Evolutionary conservation across 2,113 vertebrate species (phyloP).

Genomic region (Mus musculus): DNA sequence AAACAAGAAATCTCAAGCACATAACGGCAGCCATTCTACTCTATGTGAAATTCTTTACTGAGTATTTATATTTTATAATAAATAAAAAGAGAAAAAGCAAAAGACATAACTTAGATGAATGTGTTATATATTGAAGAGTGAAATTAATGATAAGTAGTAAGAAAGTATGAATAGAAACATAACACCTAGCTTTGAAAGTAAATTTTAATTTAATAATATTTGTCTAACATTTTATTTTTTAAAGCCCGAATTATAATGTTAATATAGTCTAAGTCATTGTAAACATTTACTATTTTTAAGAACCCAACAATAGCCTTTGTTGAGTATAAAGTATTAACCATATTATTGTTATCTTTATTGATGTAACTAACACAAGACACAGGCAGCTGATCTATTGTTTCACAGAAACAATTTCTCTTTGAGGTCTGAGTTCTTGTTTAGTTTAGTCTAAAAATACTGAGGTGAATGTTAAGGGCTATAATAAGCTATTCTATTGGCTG

Average conservation of each 20-base stretch:
- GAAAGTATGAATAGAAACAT: constrained; percentile 16
- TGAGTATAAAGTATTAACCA: constrained; percentile 1
- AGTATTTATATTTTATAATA: background rate
- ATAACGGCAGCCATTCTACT: background rate
- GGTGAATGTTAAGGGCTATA: constrained; percentile 68
- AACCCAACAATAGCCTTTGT: background rate
- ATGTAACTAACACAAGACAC: constrained; percentile 32
- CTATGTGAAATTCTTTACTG: background rate
- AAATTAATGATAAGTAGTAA: background rate
- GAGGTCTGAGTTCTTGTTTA: constrained; percentile 68
- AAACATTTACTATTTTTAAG: constrained; percentile 2
- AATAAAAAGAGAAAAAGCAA: background rate
- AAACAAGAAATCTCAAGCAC: background rate
- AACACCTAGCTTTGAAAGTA: constrained; percentile 3
- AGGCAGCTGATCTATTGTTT: constrained; percentile 71
- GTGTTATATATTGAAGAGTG: constrained; percentile 23
- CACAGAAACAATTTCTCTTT: constrained; percentile 76
- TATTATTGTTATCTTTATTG: constrained; percentile 61
- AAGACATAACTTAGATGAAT: constrained; percentile 22
- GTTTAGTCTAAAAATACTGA: constrained; percentile 81
- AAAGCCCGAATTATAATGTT: background rate
- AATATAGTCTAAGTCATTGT: constrained; percentile 28
- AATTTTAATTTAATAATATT: background rate
- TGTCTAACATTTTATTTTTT: constrained; percentile 44
- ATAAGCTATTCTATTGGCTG: constrained; percentile 65